Conservation (phyloP, 53 echinoderm and acorn worm genomes). For the Astropecten irregularis region DNA sequence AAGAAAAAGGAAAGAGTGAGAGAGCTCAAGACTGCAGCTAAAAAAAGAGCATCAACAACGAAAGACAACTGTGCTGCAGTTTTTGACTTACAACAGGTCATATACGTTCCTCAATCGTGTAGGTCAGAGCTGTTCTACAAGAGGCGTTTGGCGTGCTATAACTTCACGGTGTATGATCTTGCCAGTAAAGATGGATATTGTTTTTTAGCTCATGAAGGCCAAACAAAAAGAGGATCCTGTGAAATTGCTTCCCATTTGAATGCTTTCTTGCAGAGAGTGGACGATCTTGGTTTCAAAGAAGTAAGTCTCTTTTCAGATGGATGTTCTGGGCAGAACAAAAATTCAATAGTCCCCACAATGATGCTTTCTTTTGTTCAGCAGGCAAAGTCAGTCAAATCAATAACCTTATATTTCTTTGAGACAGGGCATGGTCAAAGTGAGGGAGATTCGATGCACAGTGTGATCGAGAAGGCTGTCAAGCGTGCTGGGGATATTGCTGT, state of each 20-base stretch:
- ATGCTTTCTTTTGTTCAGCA: not conserved
- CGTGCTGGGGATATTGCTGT: constrained; percentile 43
- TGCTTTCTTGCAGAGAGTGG: constrained; percentile 25
- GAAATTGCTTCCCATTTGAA: constrained; percentile 18
- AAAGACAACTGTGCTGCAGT: constrained; percentile 1
- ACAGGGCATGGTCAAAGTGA: constrained; percentile 66
- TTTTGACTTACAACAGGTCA: constrained; percentile 64
- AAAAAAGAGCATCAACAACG: not conserved
- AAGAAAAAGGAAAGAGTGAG: constrained; percentile 36
- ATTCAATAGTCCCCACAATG: constrained; percentile 66
- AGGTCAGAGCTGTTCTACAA: constrained; percentile 61
- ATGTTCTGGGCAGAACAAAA: constrained; percentile 77
- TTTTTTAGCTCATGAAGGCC: not conserved
- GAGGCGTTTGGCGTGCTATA: constrained; percentile 1
- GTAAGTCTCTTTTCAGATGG: constrained; percentile 72
- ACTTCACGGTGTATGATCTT: constrained; percentile 7
- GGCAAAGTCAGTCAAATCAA: not conserved
- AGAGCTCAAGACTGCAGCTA: constrained; percentile 34
- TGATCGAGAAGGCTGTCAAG: constrained; percentile 55
- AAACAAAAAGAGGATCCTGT: not conserved
- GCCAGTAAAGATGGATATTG: not conserved
- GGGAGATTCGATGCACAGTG: constrained; percentile 70
- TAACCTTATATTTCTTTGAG: constrained; percentile 61
- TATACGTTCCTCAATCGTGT: constrained; percentile 50
- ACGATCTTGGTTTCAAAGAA: constrained; percentile 35